Percentiles rank a stretch among this genome's conserved stretches.
Evolutionary conservation across 2,888 invertebrate species (phyloP).

Genomic region (Nomada ferruginata): DNA sequence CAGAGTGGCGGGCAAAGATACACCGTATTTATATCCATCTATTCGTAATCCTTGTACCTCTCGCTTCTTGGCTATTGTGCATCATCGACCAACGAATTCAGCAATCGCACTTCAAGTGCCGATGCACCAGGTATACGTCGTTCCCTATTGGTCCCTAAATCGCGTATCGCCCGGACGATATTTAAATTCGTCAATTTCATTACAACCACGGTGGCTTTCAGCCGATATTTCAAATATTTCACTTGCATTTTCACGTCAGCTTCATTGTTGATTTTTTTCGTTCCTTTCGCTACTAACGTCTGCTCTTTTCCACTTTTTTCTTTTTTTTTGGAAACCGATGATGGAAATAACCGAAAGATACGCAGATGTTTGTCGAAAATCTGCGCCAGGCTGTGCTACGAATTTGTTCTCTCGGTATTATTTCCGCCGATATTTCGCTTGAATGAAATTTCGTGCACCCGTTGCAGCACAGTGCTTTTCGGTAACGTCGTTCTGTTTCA

Average conservation of each 20-base stretch:
- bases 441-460: constrained; percentile 4
- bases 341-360: constrained; percentile 14
- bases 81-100: constrained; percentile 22
- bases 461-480: constrained; percentile 8
- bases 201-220: background rate
- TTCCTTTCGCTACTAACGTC: constrained; percentile 9
- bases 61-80: constrained; percentile 26
- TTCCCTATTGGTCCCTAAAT: constrained; percentile 19
- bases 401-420: constrained; percentile 18
- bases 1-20: constrained; percentile 38
- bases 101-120: constrained; percentile 9
- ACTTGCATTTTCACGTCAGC: constrained; percentile 1
- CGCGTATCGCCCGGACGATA: background rate
- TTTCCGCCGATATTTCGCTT: background rate
- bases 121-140: constrained; percentile 38
- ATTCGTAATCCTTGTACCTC: constrained; percentile 28
- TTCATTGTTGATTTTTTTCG: constrained; percentile 24
- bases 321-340: background rate
- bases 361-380: constrained; percentile 7
- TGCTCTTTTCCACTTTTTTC: constrained; percentile 8
- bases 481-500: background rate
- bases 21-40: constrained; percentile 38
- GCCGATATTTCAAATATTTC: background rate
- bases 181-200: constrained; percentile 10
- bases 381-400: constrained; percentile 15